These are phyloP conservation scores for Cyprinodon diabolis DNA, from an alignment of 2,797 vertebrate genomes.

Conservation along the genomic window DNA sequence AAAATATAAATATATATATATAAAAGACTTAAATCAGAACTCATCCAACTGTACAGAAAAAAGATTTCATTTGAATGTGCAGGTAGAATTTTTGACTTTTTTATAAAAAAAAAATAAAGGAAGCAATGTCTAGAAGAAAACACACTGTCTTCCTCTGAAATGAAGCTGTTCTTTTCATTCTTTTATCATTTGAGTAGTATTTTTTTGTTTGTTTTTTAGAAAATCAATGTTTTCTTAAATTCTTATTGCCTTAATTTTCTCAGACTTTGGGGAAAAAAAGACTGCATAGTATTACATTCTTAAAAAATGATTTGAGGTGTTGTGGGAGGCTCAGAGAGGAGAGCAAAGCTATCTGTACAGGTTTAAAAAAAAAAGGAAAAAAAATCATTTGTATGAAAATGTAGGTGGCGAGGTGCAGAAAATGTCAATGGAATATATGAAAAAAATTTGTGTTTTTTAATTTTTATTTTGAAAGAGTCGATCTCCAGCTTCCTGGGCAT, in stretches of 20 bases:
- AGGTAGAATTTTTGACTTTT: constrained; percentile 88
- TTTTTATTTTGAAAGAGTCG: constrained; percentile 38
- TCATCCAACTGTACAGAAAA: constrained; percentile 79
- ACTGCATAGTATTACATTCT: constrained; percentile 89
- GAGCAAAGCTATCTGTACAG: constrained; percentile 89
- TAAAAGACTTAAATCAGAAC: constrained; percentile 76
- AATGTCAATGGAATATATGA: constrained; percentile 65
- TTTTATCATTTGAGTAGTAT: constrained; percentile 82
- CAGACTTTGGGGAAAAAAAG: constrained; percentile 84
- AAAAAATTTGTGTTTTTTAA: constrained; percentile 42
- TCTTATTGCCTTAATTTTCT: constrained; percentile 99
- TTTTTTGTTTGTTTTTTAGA: constrained; percentile 74
- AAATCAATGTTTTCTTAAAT: constrained; percentile 95
- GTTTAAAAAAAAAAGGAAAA: constrained; percentile 74
- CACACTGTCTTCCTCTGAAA: constrained; percentile 92
- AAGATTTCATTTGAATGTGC: constrained; percentile 87
- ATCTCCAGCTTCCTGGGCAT: constrained; percentile 74
- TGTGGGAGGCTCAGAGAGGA: constrained; percentile 80
- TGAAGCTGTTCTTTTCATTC: constrained; percentile 88
- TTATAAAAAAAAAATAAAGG: constrained; percentile 81
- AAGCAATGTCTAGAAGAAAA: constrained; percentile 82
- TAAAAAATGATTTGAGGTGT: constrained; percentile 67
- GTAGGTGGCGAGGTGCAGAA: constrained; percentile 87
- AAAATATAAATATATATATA: constrained; percentile 39
- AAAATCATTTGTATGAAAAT: constrained; percentile 90